These are phyloP conservation scores for Drosophila anomelani DNA, from an alignment of 2,888 invertebrate species.

Conservation along the genomic window DNA sequence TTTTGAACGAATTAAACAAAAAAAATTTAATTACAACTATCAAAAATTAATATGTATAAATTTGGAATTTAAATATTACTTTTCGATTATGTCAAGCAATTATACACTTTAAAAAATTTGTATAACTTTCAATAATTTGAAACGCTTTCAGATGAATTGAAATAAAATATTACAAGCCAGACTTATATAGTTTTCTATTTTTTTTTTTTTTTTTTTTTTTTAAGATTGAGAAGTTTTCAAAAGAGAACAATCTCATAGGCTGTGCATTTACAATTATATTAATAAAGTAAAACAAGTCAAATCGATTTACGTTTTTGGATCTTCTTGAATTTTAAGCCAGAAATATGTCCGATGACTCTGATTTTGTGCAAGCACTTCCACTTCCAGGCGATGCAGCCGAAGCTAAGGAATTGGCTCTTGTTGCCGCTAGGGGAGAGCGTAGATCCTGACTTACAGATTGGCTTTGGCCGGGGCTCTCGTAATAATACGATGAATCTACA, in stretches of 20 bases:
- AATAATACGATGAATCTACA: constrained; percentile 88
- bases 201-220: neutral
- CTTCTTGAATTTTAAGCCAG: constrained; percentile 73
- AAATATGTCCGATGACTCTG: constrained; percentile 85
- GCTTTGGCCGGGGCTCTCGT: constrained; percentile 84
- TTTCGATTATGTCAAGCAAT: no score
- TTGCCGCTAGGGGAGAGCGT: constrained; percentile 89
- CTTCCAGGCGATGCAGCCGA: constrained; percentile 89
- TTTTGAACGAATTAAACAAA: neutral
- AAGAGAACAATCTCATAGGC: neutral
- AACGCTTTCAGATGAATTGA: neutral
- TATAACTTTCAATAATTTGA: neutral
- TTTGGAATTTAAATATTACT: neutral
- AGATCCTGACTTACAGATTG: constrained; percentile 86
- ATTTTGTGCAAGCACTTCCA: constrained; percentile 89
- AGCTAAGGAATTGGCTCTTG: constrained; percentile 89
- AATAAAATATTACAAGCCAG: neutral
- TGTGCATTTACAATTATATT: neutral
- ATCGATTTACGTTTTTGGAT: neutral
- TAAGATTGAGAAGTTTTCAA: neutral
- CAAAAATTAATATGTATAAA: neutral
- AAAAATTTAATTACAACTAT: neutral
- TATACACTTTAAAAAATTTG: neutral
- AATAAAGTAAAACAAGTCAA: neutral
- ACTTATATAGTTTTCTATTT: neutral